A percentile compares a stretch with the other conserved stretches of the same genome.
Evolutionary conservation across 2,113 vertebrate species (phyloP).

Genomic region (Thunnus thynnus): DNA sequence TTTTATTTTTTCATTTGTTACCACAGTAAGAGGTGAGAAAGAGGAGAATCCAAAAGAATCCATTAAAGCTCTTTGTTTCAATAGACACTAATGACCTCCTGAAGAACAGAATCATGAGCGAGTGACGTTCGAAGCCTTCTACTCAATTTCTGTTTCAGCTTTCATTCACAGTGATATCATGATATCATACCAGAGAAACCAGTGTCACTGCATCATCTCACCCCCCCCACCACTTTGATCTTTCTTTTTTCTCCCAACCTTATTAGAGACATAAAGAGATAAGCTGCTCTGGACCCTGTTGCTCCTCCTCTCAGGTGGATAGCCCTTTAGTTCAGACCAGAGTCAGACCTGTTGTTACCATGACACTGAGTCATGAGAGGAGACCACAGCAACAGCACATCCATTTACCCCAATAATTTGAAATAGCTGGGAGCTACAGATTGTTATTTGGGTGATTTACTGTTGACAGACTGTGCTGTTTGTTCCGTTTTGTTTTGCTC

Average conservation of each 20-base stretch:
- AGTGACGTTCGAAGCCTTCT: background rate
- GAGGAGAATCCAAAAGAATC: too few relatives aligned
- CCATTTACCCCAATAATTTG: slow-evolving; percentile 35
- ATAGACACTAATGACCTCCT: background rate
- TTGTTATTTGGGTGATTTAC: slow-evolving; percentile 12
- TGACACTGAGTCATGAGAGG: slow-evolving; percentile 51
- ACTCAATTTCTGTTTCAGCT: background rate
- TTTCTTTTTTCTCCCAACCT: background rate
- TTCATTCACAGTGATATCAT: background rate
- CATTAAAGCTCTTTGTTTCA: too few relatives aligned
- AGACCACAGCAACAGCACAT: slow-evolving; percentile 46
- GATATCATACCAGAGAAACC: background rate
- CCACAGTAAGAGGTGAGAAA: too few relatives aligned
- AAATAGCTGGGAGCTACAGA: slow-evolving; percentile 3
- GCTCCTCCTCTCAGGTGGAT: slow-evolving; percentile 34
- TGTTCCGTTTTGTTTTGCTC: background rate
- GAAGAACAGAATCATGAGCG: background rate
- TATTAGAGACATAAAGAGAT: slow-evolving; percentile 14
- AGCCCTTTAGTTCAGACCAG: slow-evolving; percentile 3
- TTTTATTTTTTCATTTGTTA: too few relatives aligned
- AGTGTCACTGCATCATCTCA: background rate
- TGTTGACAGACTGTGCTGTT: background rate
- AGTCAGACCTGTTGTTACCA: slow-evolving; percentile 63
- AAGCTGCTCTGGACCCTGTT: slow-evolving; percentile 33
- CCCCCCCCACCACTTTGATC: background rate